phyloP scores from a whole-genome alignment of 2,797 vertebrate species.

The Phylloscopus collybita region DNA sequence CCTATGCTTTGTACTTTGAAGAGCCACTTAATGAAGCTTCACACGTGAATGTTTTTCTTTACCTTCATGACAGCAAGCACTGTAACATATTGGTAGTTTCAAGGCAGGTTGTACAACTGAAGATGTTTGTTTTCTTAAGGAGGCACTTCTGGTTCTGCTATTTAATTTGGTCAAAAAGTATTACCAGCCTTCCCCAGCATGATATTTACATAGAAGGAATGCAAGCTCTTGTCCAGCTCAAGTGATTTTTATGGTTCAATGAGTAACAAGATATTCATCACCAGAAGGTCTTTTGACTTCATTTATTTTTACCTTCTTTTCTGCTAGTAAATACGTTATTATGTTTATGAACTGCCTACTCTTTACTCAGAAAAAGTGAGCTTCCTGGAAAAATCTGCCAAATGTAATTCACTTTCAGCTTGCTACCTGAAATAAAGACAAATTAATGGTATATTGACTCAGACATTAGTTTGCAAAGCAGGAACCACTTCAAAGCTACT shows the following conservation, averaged over 20 bases:
- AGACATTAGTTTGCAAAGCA: not conserved
- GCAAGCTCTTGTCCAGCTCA: not conserved
- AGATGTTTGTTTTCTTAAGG: conserved; percentile 36
- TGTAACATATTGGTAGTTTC: not conserved
- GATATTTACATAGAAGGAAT: conserved; percentile 38
- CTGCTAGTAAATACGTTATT: conserved; percentile 12
- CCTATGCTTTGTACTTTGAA: not conserved
- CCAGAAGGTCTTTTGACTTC: not conserved
- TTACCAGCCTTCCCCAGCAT: not conserved
- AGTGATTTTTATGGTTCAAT: conserved; percentile 37
- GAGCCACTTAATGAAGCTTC: not conserved
- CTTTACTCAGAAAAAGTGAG: not conserved
- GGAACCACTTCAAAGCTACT: not conserved
- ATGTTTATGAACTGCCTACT: not conserved
- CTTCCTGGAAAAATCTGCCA: not conserved
- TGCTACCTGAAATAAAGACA: not conserved
- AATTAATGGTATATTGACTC: not conserved
- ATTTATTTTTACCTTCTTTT: not conserved
- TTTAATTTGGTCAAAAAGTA: conserved; percentile 20
- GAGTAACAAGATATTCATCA: conserved; percentile 25
- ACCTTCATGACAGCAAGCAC: not conserved
- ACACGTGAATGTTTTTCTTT: not conserved
- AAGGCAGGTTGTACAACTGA: not conserved
- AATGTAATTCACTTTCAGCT: not conserved
- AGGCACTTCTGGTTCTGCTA: conserved; percentile 8